phyloP scores from a whole-genome alignment of 2,888 invertebrate genomes.

The Anorthoa munda region DNA sequence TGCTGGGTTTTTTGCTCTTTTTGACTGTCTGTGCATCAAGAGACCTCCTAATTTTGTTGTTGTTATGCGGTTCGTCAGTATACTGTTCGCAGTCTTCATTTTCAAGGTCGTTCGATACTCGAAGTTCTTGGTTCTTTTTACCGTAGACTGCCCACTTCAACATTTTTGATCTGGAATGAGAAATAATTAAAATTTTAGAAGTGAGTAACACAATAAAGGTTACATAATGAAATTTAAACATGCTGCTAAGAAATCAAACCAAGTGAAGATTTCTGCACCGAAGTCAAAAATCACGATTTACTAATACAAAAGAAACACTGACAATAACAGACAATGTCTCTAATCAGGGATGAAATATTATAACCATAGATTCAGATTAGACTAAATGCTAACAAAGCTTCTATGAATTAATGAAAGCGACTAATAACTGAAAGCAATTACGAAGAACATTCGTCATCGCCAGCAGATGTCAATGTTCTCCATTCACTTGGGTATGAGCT shows the following conservation, averaged over 20 bases:
- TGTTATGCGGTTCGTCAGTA: conserved; percentile 73
- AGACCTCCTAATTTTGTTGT: conserved; percentile 79
- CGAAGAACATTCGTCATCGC: conserved; percentile 44
- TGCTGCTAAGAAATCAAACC: neutral
- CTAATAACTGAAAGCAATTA: conserved; percentile 46
- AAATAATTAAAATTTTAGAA: conserved; percentile 17
- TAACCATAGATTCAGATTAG: neutral
- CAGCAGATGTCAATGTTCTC: conserved; percentile 41
- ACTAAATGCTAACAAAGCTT: neutral
- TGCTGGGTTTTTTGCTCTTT: conserved; percentile 87
- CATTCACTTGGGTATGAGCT: conserved; percentile 31
- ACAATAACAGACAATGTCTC: neutral
- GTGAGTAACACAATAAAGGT: neutral
- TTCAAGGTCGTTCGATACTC: conserved; percentile 71
- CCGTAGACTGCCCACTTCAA: conserved; percentile 92
- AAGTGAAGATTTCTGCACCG: neutral
- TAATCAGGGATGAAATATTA: neutral
- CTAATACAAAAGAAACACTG: no score
- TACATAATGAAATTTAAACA: neutral
- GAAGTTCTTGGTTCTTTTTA: conserved; percentile 85
- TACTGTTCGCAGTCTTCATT: conserved; percentile 72
- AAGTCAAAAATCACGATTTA: neutral
- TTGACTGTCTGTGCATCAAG: conserved; percentile 85
- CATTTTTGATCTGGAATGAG: conserved; percentile 88
- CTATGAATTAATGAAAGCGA: conserved; percentile 24